These are phyloP conservation scores for Calosoma granatense DNA, from an alignment of 1,140 invertebrate genomes.

Conservation along the genomic window DNA sequence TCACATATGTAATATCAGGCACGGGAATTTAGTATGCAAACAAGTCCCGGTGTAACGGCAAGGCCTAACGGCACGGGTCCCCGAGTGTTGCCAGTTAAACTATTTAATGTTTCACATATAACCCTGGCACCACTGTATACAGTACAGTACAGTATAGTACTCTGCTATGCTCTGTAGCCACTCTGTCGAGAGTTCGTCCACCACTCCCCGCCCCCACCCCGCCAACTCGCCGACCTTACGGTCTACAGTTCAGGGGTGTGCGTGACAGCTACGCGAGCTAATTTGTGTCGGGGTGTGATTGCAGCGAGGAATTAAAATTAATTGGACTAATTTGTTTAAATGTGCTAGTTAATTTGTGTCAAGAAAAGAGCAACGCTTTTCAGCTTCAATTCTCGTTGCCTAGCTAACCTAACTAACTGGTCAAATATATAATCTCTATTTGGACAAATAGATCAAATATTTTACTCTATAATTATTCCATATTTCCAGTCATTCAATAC, in stretches of 20 bases:
- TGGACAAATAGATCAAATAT: no score
- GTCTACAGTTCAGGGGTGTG: background rate
- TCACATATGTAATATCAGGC: conserved; percentile 4
- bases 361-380: background rate
- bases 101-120: background rate
- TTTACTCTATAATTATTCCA: no score
- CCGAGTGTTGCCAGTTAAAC: background rate
- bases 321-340: conserved; percentile 5
- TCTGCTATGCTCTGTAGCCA: background rate
- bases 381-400: no score
- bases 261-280: background rate
- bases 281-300: conserved; percentile 4
- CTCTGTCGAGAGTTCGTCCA: background rate
- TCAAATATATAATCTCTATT: no score
- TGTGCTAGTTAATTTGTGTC: background rate
- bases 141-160: background rate
- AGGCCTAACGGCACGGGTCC: background rate
- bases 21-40: background rate
- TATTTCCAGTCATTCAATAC: no score
- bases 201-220: no score
- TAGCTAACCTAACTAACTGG: no score
- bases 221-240: no score
- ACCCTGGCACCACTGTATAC: background rate
- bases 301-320: background rate
- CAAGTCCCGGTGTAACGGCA: no score